Evolutionary conservation across 2,797 vertebrate species (phyloP).

Genomic region (Crenichthys baileyi): DNA sequence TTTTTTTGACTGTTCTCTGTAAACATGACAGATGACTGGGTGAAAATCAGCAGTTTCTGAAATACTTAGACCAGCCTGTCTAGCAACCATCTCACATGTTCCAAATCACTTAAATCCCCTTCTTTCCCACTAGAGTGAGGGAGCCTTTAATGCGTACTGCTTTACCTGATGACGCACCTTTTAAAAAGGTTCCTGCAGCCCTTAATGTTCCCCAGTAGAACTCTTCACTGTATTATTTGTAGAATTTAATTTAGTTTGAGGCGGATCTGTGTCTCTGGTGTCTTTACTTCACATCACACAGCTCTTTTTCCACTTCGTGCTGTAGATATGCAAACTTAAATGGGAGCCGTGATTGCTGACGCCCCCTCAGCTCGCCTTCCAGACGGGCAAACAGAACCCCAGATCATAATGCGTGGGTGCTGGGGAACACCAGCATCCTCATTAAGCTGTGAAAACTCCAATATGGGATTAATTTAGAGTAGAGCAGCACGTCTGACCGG

Average conservation of each 20-base stretch:
- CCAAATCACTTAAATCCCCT: too few relatives aligned
- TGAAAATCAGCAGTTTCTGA: too few relatives aligned
- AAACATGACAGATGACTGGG: too few relatives aligned
- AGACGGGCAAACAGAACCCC: background rate
- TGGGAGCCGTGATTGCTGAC: background rate
- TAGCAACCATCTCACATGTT: too few relatives aligned
- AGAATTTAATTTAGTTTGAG: slow-evolving; percentile 1
- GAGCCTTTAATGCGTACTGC: background rate
- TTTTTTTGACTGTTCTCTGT: too few relatives aligned
- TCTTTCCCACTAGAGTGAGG: too few relatives aligned
- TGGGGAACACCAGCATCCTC: slow-evolving; percentile 21
- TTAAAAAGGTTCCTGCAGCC: background rate
- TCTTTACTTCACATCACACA: background rate
- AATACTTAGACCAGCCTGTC: too few relatives aligned
- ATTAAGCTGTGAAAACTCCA: slow-evolving; percentile 30
- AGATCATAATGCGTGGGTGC: slow-evolving; percentile 2
- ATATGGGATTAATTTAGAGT: slow-evolving; percentile 38
- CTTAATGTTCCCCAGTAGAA: background rate
- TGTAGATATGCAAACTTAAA: slow-evolving; percentile 14
- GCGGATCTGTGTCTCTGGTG: background rate
- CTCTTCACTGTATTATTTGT: background rate
- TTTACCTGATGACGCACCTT: background rate
- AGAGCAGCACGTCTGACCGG: slow-evolving; percentile 30
- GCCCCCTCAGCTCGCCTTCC: background rate
- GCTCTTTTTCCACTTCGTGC: background rate